Percentiles rank a stretch among this genome's conserved stretches.
phyloP scores from a whole-genome alignment of 2,113 vertebrate genomes.

The Dromaius novaehollandiae region DNA sequence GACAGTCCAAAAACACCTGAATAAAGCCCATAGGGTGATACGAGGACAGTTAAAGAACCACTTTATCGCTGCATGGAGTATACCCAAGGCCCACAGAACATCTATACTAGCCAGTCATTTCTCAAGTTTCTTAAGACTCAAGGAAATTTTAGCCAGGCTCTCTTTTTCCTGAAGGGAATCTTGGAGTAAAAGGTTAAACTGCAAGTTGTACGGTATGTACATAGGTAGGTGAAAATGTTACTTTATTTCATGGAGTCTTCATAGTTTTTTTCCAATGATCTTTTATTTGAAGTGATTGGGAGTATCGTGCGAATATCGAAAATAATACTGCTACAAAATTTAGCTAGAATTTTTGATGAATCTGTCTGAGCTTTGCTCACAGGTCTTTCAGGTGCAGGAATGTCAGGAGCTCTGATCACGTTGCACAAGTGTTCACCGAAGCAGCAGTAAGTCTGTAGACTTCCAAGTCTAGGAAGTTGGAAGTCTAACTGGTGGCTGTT shows the following conservation, averaged over 20 bases:
- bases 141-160: neutral
- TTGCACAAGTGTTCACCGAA: neutral
- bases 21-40: neutral
- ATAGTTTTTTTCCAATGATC: neutral
- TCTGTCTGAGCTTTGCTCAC: neutral
- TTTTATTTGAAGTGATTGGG: neutral
- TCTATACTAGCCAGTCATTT: neutral
- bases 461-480: neutral
- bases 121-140: neutral
- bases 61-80: neutral
- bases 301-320: neutral
- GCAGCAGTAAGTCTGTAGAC: neutral
- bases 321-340: neutral
- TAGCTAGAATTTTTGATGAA: neutral
- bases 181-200: neutral
- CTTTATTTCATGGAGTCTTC: neutral
- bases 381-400: neutral
- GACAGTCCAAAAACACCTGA: neutral
- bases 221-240: neutral
- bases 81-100: neutral
- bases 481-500: neutral
- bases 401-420: neutral
- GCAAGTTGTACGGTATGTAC: neutral
- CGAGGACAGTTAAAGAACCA: neutral
- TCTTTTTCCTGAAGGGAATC: neutral